Evolutionary conservation across 2,113 vertebrate genomes (phyloP).

Genomic region (Hydrochoerus hydrochaeris): DNA sequence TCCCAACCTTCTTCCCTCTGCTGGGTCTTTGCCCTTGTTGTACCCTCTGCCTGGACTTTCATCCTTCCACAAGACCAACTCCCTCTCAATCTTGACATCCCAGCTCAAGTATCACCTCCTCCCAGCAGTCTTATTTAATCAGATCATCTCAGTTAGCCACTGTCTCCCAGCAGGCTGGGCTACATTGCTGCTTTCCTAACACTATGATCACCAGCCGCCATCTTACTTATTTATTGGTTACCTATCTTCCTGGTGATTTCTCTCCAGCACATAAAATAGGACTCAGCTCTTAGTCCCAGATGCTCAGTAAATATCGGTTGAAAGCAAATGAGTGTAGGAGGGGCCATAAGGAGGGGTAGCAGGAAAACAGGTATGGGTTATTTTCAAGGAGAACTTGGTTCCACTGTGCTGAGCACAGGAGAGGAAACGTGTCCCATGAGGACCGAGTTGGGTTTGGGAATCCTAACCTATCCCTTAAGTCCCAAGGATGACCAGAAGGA

Average conservation of each 20-base stretch:
- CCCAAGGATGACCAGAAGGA: background rate
- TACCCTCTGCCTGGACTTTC: background rate
- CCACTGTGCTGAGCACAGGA: background rate
- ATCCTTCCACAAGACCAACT: background rate
- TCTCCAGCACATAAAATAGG: background rate
- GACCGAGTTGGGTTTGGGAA: background rate
- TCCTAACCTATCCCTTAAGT: background rate
- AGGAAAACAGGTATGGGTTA: background rate
- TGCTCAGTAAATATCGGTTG: background rate
- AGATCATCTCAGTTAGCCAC: fast-evolving
- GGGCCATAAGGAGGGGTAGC: background rate
- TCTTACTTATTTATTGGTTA: background rate
- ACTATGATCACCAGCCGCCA: fast-evolving
- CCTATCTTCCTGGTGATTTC: background rate
- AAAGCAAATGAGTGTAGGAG: background rate
- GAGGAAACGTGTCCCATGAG: fast-evolving
- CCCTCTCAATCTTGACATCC: background rate
- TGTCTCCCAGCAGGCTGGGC: fast-evolving
- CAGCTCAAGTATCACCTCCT: background rate
- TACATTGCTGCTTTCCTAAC: background rate
- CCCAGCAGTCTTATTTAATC: fast-evolving
- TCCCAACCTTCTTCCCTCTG: background rate
- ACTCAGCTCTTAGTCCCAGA: background rate
- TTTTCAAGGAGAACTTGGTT: background rate
- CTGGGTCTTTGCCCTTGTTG: background rate